Evolutionary conservation across 2,113 vertebrate species (phyloP), one percentile per base, ranked within the genome.

Genomic region (Nyctibius bracteatus): DNA sequence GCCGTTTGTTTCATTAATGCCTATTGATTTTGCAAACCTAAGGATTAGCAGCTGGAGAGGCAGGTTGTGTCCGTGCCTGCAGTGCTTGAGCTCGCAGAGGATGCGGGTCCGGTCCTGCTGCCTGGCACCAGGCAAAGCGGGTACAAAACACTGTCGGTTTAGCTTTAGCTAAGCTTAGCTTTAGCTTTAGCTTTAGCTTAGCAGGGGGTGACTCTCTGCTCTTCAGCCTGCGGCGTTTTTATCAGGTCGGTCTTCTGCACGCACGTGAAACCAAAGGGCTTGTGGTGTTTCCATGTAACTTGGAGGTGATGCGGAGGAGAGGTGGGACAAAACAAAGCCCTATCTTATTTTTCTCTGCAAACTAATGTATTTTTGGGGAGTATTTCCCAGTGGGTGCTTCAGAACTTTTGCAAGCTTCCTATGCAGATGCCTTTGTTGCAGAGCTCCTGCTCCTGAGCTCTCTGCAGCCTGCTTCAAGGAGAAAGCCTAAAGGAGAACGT

Each of bases 201-300:
- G 25, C 1, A 0, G 17, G 30, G 54, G 19, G 24, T 5, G 27
- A 20, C 35, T 43, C 46, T 18, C 17, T 25, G 46, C 22, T 1
- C 35, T 55, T 70, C 31, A 59, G n/a, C 41, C 51, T 14, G 12
- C 4, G 2, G 55, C 1, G 6, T 10, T 65, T 83, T 59, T 23
- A 16, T 25, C n/a, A 1, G 1, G 0, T 16, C 9, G 2, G 3
- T 30, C 5, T 0, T 39, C 35, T 2, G 1, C 5, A 1, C 15
- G 31, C 33, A 4, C 4, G 1, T 21, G 37, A 21, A 86, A 25
- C 51, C 8, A 22, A 59, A 10, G 2, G 3, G 14, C 59, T 62
- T 1, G 3, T 37, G 57, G 55, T 37, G 52, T 22, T 62, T 39
- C 58, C 33, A 1, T 28, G 27, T 31, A 51, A 23, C 47, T 22